These are phyloP conservation scores for Callocephalon fimbriatum DNA, from an alignment of 2,113 vertebrate genomes.

Conservation along the genomic window DNA sequence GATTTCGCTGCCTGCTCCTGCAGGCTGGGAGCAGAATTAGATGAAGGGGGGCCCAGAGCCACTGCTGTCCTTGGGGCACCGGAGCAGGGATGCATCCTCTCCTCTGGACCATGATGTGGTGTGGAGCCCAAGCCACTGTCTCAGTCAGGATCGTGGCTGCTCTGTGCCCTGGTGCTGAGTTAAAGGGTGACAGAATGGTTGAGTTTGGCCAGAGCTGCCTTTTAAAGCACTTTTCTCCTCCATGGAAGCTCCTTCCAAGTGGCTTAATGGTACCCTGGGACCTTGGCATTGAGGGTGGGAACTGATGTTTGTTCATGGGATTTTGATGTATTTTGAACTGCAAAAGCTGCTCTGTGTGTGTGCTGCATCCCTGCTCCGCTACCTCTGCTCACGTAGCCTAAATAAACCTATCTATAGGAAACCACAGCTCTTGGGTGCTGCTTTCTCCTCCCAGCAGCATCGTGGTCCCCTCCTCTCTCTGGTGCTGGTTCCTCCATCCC, in stretches of 20 bases:
- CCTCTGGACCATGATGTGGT: background rate
- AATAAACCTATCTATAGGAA: background rate
- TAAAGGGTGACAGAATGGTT: rapidly evolving
- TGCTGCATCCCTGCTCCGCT: background rate
- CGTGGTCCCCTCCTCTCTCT: background rate
- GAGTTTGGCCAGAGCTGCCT: rapidly evolving
- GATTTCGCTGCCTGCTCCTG: background rate
- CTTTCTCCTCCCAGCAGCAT: background rate
- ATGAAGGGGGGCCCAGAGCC: background rate
- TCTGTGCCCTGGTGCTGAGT: background rate
- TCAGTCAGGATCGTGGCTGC: rapidly evolving
- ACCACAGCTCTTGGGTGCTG: background rate
- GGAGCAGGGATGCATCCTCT: no score
- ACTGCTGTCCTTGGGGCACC: background rate
- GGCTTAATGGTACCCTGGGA: rapidly evolving
- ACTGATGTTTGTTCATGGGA: background rate
- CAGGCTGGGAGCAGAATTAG: background rate
- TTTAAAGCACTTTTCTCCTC: background rate
- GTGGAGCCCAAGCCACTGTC: background rate
- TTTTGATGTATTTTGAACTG: background rate
- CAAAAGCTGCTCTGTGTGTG: rapidly evolving
- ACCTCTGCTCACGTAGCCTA: background rate
- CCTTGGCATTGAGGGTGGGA: rapidly evolving
- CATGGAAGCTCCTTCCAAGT: rapidly evolving
- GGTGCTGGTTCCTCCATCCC: background rate